Conservation (phyloP, 2,113 vertebrate genomes). For the Notarius lentiginosus region DNA sequence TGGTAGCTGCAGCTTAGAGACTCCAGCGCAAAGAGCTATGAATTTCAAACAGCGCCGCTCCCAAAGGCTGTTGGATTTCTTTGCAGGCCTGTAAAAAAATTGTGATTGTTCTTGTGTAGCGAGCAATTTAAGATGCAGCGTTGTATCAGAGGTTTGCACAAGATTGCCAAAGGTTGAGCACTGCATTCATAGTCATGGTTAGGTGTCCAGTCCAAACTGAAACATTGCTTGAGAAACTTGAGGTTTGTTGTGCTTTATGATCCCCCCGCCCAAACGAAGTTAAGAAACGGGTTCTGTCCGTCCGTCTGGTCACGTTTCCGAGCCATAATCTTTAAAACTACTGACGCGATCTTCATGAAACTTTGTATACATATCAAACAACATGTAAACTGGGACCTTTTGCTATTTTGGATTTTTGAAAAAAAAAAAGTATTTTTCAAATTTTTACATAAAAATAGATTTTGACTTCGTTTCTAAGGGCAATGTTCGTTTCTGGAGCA, state of each 20-base stretch:
- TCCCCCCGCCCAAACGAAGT: not conserved
- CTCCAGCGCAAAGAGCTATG: slow-evolving; percentile 52
- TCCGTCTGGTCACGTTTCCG: too few relatives aligned
- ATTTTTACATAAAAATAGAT: too few relatives aligned
- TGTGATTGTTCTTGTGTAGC: not conserved
- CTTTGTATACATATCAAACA: too few relatives aligned
- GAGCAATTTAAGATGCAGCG: not conserved
- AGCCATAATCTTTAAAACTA: too few relatives aligned
- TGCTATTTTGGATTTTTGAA: too few relatives aligned
- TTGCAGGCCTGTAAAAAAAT: not conserved
- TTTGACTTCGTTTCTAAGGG: too few relatives aligned
- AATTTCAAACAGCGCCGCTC: slow-evolving; percentile 51
- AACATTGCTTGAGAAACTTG: not conserved
- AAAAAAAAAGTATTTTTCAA: too few relatives aligned
- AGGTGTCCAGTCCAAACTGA: not conserved
- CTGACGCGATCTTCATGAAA: too few relatives aligned
- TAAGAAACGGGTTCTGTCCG: too few relatives aligned
- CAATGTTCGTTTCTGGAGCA: too few relatives aligned
- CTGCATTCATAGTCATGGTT: not conserved
- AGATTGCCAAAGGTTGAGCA: not conserved
- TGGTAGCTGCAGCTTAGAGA: slow-evolving; percentile 48
- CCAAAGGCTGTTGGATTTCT: slow-evolving; percentile 45
- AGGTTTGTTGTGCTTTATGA: not conserved
- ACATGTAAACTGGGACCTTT: too few relatives aligned
- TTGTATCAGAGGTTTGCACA: not conserved